A percentile compares a stretch with the other conserved stretches of the same genome.
These are phyloP conservation scores for Apostichopus japonicus DNA, from an alignment of 35 echinoderm and acorn worm genomes.

Conservation along the genomic window DNA sequence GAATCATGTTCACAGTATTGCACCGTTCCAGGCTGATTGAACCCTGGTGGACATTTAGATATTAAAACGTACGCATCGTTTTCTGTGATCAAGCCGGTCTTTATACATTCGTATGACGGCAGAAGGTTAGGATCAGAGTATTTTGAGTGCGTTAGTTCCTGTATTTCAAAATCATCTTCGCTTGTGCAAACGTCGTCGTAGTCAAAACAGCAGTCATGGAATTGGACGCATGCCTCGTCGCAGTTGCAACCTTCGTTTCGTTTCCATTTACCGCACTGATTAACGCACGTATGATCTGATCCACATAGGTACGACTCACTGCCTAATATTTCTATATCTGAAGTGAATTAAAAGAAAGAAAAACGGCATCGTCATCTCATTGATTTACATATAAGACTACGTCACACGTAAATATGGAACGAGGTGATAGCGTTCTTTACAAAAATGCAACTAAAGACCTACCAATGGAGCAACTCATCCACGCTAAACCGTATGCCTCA, in stretches of 20 bases:
- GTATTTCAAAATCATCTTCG: not conserved
- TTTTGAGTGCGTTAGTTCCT: not conserved
- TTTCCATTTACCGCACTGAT: not conserved
- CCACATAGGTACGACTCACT: not conserved
- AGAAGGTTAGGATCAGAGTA: not conserved
- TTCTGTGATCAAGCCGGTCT: not conserved
- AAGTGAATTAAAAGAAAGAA: not conserved
- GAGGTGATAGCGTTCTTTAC: not conserved
- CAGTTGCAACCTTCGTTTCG: not conserved
- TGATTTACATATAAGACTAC: not conserved
- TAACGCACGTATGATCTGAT: not conserved
- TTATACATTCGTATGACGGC: not conserved
- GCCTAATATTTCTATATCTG: not conserved
- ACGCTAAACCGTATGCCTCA: not conserved
- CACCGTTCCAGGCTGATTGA: not conserved
- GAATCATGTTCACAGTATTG: not conserved
- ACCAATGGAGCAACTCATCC: slow-evolving; percentile 5
- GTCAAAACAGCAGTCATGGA: slow-evolving; percentile 13
- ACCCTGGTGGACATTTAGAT: not conserved
- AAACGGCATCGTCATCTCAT: not conserved
- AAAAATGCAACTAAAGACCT: not conserved
- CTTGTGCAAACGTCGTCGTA: not conserved
- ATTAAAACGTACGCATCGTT: not conserved
- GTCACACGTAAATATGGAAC: not conserved
- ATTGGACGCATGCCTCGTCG: not conserved